Evolutionary conservation across 2,113 vertebrate genomes (phyloP).

Genomic region (Embiotoca jacksoni): DNA sequence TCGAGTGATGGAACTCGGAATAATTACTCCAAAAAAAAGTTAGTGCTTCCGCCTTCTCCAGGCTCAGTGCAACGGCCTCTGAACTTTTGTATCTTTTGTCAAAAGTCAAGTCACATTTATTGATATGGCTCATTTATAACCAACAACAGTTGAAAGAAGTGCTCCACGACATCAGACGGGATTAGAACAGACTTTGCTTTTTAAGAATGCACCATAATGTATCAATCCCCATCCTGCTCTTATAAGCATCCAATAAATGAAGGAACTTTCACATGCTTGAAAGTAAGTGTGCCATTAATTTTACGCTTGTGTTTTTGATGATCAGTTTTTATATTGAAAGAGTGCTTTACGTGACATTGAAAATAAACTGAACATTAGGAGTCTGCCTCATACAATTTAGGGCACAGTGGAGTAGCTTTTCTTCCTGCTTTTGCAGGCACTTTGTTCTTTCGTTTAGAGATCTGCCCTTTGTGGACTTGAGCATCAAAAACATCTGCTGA

Average conservation of each 20-base stretch:
- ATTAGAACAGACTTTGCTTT: not conserved
- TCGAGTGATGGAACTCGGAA: too few species aligned
- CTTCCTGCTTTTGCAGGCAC: conserved; percentile 27
- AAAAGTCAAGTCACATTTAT: too few species aligned
- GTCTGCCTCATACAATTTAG: conserved; percentile 26
- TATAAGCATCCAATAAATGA: conserved; percentile 1
- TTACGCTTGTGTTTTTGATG: conserved; percentile 13
- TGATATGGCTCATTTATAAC: too few species aligned
- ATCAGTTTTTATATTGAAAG: conserved; percentile 25
- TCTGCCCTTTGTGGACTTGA: conserved; percentile 46
- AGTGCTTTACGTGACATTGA: conserved; percentile 8
- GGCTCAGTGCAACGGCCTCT: too few species aligned
- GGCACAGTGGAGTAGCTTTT: conserved; percentile 23
- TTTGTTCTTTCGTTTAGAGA: conserved; percentile 50
- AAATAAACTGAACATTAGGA: conserved; percentile 28
- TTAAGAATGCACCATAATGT: conserved; percentile 5
- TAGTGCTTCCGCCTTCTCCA: too few species aligned
- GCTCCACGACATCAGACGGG: too few species aligned
- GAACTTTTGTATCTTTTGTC: too few species aligned
- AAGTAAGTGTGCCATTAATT: conserved; percentile 19
- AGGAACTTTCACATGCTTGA: conserved; percentile 5
- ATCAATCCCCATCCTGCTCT: not conserved
- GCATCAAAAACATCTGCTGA: conserved; percentile 44
- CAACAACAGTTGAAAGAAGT: too few species aligned
- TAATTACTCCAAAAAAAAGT: too few species aligned